Percentiles rank a stretch among this genome's conserved stretches.
Evolutionary conservation across 2,888 invertebrate species (phyloP).

Genomic region (Pristionchus mayeri): DNA sequence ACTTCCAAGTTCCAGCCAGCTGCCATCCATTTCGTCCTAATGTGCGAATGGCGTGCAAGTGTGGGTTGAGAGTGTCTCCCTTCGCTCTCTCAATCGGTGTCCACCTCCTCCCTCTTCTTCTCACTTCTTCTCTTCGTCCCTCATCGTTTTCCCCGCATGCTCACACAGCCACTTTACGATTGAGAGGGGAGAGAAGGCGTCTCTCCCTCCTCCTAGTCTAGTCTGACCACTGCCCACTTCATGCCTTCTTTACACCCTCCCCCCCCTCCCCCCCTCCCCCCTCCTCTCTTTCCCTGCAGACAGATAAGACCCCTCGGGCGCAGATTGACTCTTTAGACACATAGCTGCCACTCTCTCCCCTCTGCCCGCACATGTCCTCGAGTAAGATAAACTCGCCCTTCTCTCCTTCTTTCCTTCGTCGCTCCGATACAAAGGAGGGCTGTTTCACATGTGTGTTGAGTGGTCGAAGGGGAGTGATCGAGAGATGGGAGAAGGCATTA

Average conservation of each 20-base stretch:
- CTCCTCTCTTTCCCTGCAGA: no score
- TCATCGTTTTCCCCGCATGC: neutral
- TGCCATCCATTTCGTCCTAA: constrained; percentile 1
- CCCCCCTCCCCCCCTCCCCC: neutral
- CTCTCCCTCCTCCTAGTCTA: neutral
- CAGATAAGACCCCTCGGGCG: no score
- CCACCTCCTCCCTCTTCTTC: neutral
- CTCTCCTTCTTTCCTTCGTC: neutral
- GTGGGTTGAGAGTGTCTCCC: neutral
- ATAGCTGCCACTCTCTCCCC: neutral
- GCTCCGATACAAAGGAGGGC: constrained; percentile 12
- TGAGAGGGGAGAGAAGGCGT: neutral
- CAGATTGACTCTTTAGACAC: neutral
- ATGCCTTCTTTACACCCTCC: neutral
- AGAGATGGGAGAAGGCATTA: neutral
- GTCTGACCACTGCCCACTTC: constrained; percentile 35
- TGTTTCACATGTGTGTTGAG: constrained; percentile 35
- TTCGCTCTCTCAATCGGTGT: no score
- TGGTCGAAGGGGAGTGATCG: neutral
- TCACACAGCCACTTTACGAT: constrained; percentile 34
- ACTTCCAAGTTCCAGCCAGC: neutral
- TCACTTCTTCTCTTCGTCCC: neutral
- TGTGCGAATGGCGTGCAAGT: constrained; percentile 23
- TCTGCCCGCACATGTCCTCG: neutral
- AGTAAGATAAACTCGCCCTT: constrained; percentile 33